phyloP scores from a whole-genome alignment of 2,797 vertebrate genomes.

The Melanotaenia pygmaea region DNA sequence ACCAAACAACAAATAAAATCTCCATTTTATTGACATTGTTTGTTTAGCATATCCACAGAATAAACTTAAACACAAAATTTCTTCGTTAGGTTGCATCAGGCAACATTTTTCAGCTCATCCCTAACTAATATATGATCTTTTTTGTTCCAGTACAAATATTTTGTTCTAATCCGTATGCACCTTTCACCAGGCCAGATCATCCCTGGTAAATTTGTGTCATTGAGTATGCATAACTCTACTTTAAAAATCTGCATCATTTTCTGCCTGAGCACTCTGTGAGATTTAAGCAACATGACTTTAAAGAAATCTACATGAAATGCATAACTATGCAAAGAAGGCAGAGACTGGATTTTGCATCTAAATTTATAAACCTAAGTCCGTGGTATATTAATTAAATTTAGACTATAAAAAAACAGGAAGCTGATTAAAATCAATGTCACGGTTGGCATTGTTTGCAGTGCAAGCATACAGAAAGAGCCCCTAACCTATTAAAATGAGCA shows the following conservation, averaged over 20 bases:
- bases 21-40: too few relatives aligned
- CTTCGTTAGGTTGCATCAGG: not conserved
- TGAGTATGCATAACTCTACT: not conserved
- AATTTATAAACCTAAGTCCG: constrained; percentile 12
- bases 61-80: too few relatives aligned
- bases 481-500: constrained; percentile 21
- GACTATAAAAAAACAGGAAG: constrained; percentile 5
- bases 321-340: not conserved
- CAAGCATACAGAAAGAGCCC: constrained; percentile 18
- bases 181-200: not conserved
- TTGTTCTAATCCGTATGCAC: not conserved
- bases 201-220: not conserved
- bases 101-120: not conserved
- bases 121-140: not conserved
- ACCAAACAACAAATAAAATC: too few relatives aligned
- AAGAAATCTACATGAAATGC: constrained; percentile 9
- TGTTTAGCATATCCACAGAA: too few relatives aligned
- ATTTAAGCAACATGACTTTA: constrained; percentile 1
- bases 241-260: constrained; percentile 3
- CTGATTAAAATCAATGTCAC: constrained; percentile 20
- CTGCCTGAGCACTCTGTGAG: not conserved
- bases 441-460: constrained; percentile 16
- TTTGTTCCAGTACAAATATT: not conserved
- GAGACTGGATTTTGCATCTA: not conserved
- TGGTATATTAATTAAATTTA: constrained; percentile 12